phyloP scores from a whole-genome alignment of 2,113 vertebrate genomes.

The Hippoglossus stenolepis region DNA sequence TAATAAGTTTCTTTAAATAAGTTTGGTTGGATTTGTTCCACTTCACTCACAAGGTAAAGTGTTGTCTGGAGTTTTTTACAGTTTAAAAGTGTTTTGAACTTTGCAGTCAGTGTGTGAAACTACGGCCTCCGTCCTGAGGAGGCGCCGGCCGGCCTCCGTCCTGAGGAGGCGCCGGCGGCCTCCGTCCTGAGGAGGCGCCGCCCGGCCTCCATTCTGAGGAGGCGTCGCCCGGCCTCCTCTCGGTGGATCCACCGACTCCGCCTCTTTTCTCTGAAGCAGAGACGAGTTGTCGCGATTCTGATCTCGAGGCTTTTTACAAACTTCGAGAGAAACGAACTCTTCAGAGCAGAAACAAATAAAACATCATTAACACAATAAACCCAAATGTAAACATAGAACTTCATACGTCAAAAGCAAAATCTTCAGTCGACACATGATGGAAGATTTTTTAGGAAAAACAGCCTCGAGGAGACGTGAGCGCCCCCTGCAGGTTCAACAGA shows the following conservation, averaged over 20 bases:
- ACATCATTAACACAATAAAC: conserved; percentile 36
- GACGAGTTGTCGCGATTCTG: no score
- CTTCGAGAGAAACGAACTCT: neutral
- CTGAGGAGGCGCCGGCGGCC: no score
- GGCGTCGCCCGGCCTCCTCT: neutral
- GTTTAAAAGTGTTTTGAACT: conserved; percentile 2
- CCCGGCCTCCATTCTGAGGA: conserved; percentile 48
- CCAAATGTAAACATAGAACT: conserved; percentile 68
- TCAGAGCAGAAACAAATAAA: conserved; percentile 34
- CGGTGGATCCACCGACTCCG: no score
- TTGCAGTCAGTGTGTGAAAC: conserved; percentile 47
- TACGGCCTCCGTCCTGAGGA: conserved; percentile 50
- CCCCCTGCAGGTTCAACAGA: neutral
- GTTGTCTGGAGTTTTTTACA: conserved; percentile 16
- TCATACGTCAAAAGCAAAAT: conserved; percentile 34
- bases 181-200: conserved; percentile 41
- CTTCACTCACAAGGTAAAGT: conserved; percentile 46
- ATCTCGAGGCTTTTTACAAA: neutral
- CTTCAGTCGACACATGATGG: conserved; percentile 9
- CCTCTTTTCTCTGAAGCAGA: no score
- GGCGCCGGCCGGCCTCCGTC: conserved; percentile 1
- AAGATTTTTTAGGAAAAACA: neutral
- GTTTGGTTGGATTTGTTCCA: conserved; percentile 32
- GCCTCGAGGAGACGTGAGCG: neutral
- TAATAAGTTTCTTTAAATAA: conserved; percentile 6